Evolutionary conservation across 2,797 vertebrate genomes (phyloP).

Genomic region (Ficedula albicollis): DNA sequence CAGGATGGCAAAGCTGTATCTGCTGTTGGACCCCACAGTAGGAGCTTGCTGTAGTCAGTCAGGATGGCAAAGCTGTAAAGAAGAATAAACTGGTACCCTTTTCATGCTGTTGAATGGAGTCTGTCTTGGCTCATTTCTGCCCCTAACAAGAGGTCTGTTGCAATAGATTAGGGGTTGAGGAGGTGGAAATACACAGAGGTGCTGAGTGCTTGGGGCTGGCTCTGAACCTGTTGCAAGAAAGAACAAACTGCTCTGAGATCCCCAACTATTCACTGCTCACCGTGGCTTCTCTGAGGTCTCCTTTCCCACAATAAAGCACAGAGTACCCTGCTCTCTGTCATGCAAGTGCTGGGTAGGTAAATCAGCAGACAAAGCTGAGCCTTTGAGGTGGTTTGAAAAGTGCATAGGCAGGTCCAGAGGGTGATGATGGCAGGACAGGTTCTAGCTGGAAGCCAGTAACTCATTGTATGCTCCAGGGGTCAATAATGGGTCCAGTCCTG

Average conservation of each 20-base stretch:
- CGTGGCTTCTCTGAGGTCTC: not conserved
- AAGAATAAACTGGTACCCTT: too few species aligned
- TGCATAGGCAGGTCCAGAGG: not conserved
- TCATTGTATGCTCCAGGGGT: rapidly evolving
- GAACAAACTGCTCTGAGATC: not conserved
- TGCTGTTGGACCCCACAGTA: too few species aligned
- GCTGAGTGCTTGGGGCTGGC: rapidly evolving
- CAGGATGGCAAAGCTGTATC: too few species aligned
- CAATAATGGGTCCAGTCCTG: not conserved
- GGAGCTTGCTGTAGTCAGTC: too few species aligned
- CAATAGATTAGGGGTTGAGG: not conserved
- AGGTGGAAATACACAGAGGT: not conserved
- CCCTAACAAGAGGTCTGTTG: too few species aligned
- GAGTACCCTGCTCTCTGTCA: not conserved
- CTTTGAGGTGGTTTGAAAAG: not conserved
- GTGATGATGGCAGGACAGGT: not conserved
- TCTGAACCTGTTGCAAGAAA: not conserved
- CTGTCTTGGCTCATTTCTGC: too few species aligned
- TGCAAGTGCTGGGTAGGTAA: not conserved
- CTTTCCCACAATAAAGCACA: conserved; percentile 30
- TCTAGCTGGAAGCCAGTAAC: not conserved
- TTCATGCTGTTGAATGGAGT: too few species aligned
- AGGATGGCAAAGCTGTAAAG: too few species aligned
- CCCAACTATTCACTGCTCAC: not conserved
- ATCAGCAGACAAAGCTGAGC: not conserved